Percentiles rank a stretch among this genome's conserved stretches.
Conservation (phyloP, 2,888 invertebrate genomes). For the Abscondita cerata region DNA sequence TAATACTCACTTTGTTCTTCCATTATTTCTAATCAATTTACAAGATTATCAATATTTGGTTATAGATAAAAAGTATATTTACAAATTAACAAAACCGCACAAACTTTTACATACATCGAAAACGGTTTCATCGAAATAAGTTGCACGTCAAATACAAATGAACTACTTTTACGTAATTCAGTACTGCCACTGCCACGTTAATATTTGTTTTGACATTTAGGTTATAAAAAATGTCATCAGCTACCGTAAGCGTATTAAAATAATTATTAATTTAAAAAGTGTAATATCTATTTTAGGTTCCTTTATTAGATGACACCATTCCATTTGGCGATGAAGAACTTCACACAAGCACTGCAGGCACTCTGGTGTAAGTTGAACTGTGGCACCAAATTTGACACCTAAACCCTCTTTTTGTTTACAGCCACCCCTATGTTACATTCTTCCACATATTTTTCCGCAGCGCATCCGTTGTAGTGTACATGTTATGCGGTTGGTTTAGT, state of each 20-base stretch:
- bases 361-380: constrained; percentile 20
- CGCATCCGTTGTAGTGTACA: constrained; percentile 83
- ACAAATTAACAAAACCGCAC: too few species aligned
- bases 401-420: constrained; percentile 58
- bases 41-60: too few species aligned
- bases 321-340: constrained; percentile 87
- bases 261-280: background rate
- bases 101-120: too few species aligned
- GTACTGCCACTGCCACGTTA: constrained; percentile 10
- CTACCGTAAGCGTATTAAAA: constrained; percentile 52
- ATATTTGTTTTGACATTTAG: constrained; percentile 19
- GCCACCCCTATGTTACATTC: constrained; percentile 91
- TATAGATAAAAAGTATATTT: too few species aligned
- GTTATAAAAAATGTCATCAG: constrained; percentile 33
- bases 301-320: constrained; percentile 84
- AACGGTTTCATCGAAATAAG: too few species aligned
- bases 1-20: constrained; percentile 45
- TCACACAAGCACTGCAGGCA: constrained; percentile 53
- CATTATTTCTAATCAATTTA: too few species aligned
- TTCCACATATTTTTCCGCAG: constrained; percentile 91
- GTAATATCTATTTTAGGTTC: constrained; percentile 68
- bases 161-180: too few species aligned
- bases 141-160: too few species aligned
- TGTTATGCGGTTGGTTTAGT: constrained; percentile 90
- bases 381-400: background rate